These are phyloP conservation scores for Gymnarchus niloticus DNA, from an alignment of 2,113 vertebrate species.

Conservation along the genomic window DNA sequence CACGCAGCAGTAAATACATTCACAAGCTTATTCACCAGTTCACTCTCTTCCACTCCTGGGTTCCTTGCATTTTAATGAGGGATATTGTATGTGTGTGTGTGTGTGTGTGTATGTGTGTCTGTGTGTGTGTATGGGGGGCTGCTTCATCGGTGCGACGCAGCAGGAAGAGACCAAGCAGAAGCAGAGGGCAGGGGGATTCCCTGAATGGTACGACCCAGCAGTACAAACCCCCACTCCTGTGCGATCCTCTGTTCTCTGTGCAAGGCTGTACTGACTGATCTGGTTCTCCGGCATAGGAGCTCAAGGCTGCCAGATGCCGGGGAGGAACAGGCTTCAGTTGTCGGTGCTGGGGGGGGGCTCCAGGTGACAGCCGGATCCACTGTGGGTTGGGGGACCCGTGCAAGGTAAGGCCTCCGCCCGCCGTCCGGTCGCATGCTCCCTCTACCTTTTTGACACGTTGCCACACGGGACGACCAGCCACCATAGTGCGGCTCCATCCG, in stretches of 20 bases:
- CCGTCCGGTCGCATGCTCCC: no score
- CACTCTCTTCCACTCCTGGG: constrained; percentile 21
- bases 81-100: neutral
- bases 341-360: neutral
- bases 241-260: constrained; percentile 44
- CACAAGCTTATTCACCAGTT: neutral
- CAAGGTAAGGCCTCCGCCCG: neutral
- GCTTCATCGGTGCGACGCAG: constrained; percentile 9
- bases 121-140: neutral
- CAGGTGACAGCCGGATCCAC: neutral
- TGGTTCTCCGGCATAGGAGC: constrained; percentile 8
- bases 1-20: neutral
- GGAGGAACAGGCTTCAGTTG: constrained; percentile 11
- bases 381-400: neutral
- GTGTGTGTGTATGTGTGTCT: neutral
- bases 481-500: neutral
- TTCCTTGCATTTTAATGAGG: constrained; percentile 31
- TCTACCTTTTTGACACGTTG: neutral
- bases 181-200: neutral
- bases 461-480: neutral
- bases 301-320: neutral
- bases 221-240: constrained; percentile 62
- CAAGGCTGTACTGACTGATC: constrained; percentile 44
- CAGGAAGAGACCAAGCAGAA: constrained; percentile 23
- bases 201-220: constrained; percentile 57